Percentiles rank a stretch among this genome's conserved stretches.
These are phyloP conservation scores for Sternotherus odoratus DNA, from an alignment of 2,797 vertebrate genomes.

Conservation along the genomic window DNA sequence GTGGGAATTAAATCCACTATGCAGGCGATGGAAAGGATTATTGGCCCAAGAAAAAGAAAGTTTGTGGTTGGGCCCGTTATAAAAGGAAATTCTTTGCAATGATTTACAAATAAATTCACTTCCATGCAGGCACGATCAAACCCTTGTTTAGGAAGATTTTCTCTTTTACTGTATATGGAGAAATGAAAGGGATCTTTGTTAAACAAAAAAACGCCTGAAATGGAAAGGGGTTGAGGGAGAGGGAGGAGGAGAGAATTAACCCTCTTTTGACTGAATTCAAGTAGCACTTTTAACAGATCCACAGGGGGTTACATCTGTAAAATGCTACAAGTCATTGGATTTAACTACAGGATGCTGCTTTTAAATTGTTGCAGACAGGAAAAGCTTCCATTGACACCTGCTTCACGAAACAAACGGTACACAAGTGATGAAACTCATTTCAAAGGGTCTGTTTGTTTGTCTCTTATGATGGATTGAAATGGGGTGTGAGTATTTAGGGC, in stretches of 20 bases:
- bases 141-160: background rate
- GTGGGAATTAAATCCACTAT: background rate
- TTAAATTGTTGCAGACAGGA: slow-evolving; percentile 68
- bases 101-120: slow-evolving; percentile 58
- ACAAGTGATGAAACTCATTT: slow-evolving; percentile 78
- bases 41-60: slow-evolving; percentile 61
- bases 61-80: slow-evolving; percentile 31
- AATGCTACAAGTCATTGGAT: slow-evolving; percentile 60
- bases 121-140: slow-evolving; percentile 23
- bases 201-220: slow-evolving; percentile 57
- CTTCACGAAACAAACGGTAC: slow-evolving; percentile 78
- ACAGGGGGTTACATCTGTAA: slow-evolving; percentile 31
- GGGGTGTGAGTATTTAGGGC: background rate
- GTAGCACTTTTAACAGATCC: slow-evolving; percentile 44
- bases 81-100: slow-evolving; percentile 51
- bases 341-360: slow-evolving; percentile 63
- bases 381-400: slow-evolving; percentile 78
- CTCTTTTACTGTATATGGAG: slow-evolving; percentile 50
- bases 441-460: slow-evolving; percentile 69
- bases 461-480: slow-evolving; percentile 75
- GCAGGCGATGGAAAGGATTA: slow-evolving; percentile 59
- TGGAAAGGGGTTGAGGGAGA: background rate
- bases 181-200: slow-evolving; percentile 31
- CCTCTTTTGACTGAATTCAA: slow-evolving; percentile 49
- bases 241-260: background rate